Conservation (phyloP, 2,113 vertebrate genomes). For the Nycticorax nycticorax region DNA sequence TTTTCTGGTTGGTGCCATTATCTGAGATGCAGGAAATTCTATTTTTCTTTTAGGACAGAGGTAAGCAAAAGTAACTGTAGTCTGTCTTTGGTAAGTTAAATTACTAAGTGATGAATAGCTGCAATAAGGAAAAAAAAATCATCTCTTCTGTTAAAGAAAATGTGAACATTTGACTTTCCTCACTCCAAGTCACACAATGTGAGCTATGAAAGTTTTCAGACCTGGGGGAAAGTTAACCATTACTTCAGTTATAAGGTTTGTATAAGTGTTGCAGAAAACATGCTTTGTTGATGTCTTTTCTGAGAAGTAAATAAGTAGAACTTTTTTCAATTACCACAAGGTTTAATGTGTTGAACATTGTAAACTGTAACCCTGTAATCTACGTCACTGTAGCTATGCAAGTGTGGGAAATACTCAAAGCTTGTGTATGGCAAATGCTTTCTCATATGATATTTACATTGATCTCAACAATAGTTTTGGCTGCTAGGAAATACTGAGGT, state of each 20-base stretch:
- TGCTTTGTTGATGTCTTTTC: not conserved
- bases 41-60: not conserved
- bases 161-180: not conserved
- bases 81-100: slow-evolving; percentile 10
- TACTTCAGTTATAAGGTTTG: not conserved
- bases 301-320: not conserved
- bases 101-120: slow-evolving; percentile 1
- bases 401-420: not conserved
- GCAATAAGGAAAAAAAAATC: not conserved
- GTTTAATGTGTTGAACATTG: not conserved
- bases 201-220: not conserved
- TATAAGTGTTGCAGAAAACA: not conserved
- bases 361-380: not conserved
- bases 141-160: not conserved
- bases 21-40: not conserved
- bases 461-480: not conserved
- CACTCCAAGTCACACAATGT: not conserved
- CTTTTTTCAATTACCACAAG: not conserved
- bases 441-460: not conserved
- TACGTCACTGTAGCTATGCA: not conserved
- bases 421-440: not conserved
- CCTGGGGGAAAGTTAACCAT: not conserved
- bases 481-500: not conserved
- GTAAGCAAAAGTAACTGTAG: not conserved
- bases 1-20: not conserved